phyloP scores from a whole-genome alignment of 2,888 invertebrate genomes.

The Chaitophorus viminalis region DNA sequence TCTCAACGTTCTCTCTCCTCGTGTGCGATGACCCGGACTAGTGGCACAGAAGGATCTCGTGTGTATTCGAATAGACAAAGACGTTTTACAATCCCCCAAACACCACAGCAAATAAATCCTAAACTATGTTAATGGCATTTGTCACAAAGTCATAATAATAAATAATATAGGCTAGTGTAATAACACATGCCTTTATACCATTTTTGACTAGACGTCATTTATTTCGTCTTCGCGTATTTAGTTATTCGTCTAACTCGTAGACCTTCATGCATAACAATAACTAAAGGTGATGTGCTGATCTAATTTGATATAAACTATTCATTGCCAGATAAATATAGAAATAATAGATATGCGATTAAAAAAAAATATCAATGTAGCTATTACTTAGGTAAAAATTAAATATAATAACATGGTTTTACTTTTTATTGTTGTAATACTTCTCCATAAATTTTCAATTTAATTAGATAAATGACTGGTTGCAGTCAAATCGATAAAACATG shows the following conservation, averaged over 20 bases:
- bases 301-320: background rate
- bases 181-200: background rate
- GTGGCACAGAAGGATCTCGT: constrained; percentile 3
- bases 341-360: background rate
- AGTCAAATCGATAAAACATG: background rate
- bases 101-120: constrained; percentile 37
- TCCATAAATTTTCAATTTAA: too few relatives aligned
- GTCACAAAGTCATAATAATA: constrained; percentile 23
- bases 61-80: constrained; percentile 22
- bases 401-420: background rate
- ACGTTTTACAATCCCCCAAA: constrained; percentile 31
- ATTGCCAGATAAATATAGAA: background rate
- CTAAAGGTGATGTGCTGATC: too few relatives aligned
- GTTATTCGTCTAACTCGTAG: background rate
- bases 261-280: background rate
- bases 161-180: background rate
- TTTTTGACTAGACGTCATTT: constrained; percentile 17
- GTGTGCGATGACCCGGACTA: background rate
- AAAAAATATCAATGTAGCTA: background rate
- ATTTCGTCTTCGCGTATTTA: background rate
- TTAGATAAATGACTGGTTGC: too few relatives aligned
- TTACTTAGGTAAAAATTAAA: background rate
- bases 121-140: constrained; percentile 22
- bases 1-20: background rate
- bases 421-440: background rate